phyloP scores from a whole-genome alignment of 2,888 invertebrate genomes.

The Limnephilus auricula region DNA sequence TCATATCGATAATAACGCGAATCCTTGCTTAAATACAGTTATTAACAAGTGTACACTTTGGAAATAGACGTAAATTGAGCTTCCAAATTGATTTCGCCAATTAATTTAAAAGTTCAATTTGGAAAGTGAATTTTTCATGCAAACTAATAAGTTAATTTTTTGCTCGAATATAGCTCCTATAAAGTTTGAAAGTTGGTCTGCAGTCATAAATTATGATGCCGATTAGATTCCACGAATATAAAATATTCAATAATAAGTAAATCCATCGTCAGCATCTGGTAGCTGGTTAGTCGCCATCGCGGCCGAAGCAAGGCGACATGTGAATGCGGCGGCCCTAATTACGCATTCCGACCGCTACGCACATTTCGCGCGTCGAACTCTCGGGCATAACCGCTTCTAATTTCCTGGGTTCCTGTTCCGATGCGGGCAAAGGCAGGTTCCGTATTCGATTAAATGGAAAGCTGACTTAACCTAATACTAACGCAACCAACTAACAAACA shows the following conservation, averaged over 20 bases:
- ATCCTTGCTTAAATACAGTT: too few relatives aligned
- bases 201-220: background rate
- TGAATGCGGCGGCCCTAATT: constrained; percentile 25
- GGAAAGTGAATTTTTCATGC: background rate
- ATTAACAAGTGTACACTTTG: background rate
- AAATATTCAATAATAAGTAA: background rate
- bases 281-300: background rate
- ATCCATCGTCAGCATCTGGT: too few relatives aligned
- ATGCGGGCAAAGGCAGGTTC: background rate
- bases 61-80: background rate
- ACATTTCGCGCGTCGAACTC: background rate
- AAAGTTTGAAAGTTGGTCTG: background rate
- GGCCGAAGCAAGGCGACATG: background rate
- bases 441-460: background rate
- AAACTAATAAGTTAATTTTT: background rate
- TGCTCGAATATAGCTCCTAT: background rate
- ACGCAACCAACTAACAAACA: background rate
- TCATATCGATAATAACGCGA: too few relatives aligned
- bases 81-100: background rate
- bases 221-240: background rate
- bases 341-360: constrained; percentile 23
- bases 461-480: background rate
- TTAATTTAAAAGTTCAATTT: background rate
- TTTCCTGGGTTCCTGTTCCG: constrained; percentile 6
- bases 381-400: background rate